phyloP scores from a whole-genome alignment of 2,888 invertebrate genomes.

The Eristalis tenax region DNA sequence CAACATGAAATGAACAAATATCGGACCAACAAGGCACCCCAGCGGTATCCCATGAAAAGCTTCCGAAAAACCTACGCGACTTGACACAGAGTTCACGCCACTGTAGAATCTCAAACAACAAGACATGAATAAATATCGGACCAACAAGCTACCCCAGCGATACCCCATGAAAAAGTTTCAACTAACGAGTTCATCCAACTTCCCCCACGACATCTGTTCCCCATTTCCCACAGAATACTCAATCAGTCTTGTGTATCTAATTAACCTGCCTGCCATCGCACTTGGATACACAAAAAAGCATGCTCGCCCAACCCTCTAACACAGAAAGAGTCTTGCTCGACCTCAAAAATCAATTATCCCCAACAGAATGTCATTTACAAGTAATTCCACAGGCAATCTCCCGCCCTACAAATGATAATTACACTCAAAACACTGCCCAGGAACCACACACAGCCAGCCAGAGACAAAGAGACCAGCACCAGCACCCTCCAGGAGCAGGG shows the following conservation, averaged over 20 bases:
- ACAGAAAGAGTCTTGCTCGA: background rate
- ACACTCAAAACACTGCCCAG: conserved; percentile 29
- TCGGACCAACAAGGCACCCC: no score
- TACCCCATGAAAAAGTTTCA: background rate
- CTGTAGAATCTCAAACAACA: background rate
- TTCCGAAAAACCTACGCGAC: no score
- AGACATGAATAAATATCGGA: background rate
- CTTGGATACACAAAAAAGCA: background rate
- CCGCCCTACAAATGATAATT: conserved; percentile 27
- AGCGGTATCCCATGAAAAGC: no score
- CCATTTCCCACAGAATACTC: background rate
- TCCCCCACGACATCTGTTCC: background rate
- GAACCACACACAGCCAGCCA: conserved; percentile 8
- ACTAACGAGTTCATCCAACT: background rate
- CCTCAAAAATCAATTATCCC: conserved; percentile 45
- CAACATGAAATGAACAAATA: no score
- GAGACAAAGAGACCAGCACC: background rate
- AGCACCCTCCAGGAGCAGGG: background rate
- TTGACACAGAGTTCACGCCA: background rate
- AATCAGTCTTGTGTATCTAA: background rate
- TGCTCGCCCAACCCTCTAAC: background rate
- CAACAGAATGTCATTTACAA: conserved; percentile 9
- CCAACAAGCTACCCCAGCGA: background rate
- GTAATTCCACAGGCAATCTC: conserved; percentile 12
- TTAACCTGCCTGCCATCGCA: background rate